Conservation (phyloP, 1,140 invertebrate species). For the Scaptomyza graminum region DNA sequence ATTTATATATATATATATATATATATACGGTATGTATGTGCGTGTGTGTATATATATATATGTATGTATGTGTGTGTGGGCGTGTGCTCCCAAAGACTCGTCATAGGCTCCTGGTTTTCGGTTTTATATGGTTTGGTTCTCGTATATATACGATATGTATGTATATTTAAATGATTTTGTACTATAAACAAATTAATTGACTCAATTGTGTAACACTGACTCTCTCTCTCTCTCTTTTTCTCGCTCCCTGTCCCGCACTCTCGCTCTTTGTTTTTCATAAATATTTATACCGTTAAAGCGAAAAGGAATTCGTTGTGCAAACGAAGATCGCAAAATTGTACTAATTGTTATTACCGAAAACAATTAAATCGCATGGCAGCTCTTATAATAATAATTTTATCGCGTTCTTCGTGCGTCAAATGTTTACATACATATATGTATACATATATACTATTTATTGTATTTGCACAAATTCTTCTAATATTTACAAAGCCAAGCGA, state of each 20-base stretch:
- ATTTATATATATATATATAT: not conserved
- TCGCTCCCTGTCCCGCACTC: not conserved
- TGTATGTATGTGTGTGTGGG: not conserved
- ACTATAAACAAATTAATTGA: conserved; percentile 76
- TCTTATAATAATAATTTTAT: not conserved
- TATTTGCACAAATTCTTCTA: not conserved
- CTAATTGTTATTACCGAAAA: conserved; percentile 14
- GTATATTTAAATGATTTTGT: conserved; percentile 65
- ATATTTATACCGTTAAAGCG: not conserved
- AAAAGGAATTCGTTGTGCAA: conserved; percentile 5
- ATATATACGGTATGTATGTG: not conserved
- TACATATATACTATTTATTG: too few species aligned
- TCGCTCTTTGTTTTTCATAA: not conserved
- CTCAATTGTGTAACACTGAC: conserved; percentile 34
- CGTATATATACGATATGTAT: not conserved
- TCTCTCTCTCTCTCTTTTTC: not conserved
- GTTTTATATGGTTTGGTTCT: not conserved
- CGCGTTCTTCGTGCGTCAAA: conserved; percentile 2
- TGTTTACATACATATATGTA: not conserved
- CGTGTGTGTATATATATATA: not conserved
- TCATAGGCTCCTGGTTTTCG: not conserved
- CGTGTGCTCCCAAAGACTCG: not conserved
- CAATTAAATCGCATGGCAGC: conserved; percentile 4
- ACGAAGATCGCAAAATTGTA: conserved; percentile 9
- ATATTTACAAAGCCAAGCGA: not conserved